Conservation (phyloP, 2,113 vertebrate genomes). For the Fulmarus glacialis region DNA sequence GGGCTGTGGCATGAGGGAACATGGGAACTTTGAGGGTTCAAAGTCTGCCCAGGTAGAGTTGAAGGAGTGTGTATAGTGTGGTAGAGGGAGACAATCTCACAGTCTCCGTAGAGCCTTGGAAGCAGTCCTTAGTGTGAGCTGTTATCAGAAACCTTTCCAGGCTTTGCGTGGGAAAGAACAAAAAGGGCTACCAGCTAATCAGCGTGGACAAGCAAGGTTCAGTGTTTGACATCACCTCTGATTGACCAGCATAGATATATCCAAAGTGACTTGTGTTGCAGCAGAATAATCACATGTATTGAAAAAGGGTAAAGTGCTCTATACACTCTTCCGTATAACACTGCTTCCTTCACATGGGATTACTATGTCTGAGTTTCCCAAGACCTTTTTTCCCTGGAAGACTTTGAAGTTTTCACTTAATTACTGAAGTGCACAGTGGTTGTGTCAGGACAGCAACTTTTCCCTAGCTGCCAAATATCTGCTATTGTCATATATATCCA, state of each 20-base stretch:
- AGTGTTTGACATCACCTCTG: not conserved
- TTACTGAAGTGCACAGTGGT: not conserved
- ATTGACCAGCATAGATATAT: not conserved
- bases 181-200: not conserved
- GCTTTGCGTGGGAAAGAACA: not conserved
- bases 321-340: accelerated
- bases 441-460: not conserved
- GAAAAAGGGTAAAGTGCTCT: not conserved
- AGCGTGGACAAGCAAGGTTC: not conserved
- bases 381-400: not conserved
- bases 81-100: not conserved
- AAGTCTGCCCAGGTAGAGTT: not conserved
- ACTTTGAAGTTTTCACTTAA: not conserved
- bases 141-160: not conserved
- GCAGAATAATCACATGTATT: accelerated
- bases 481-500: not conserved
- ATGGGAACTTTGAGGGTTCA: not conserved
- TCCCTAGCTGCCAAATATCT: not conserved
- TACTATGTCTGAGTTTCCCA: not conserved
- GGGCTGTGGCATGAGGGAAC: not conserved
- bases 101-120: not conserved
- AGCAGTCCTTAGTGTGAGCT: not conserved
- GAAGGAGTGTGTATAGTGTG: not conserved
- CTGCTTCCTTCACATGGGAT: not conserved
- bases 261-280: not conserved